Evolutionary conservation across 2,888 invertebrate genomes (phyloP), one percentile per base, ranked within the genome.

Genomic region (Drosophila anceps): DNA sequence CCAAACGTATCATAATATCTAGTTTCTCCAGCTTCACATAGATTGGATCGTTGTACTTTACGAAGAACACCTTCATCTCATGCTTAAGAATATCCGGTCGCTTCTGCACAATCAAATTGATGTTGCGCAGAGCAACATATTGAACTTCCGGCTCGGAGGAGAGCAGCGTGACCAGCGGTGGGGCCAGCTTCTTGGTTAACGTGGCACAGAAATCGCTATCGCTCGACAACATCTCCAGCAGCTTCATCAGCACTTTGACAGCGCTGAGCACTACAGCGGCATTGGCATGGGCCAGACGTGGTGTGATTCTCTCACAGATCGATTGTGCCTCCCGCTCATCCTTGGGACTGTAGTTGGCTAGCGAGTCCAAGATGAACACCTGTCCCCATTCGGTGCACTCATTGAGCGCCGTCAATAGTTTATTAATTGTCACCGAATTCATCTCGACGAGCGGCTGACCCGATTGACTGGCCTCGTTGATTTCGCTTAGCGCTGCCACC

Each of bases 51-150:
- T 99, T 99, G 94, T 99, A 99, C 92, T 99, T 99, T 41, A 99
- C 99, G 93, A 99, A 99, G 94, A 99, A 99, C 69, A 98, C 98
- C 95, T 99, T 99, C 99, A 99, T 99, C 94, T 99, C 99, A 90
- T 99, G 98, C 92, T 99, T 99, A 51, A 99, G 94, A 82, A 99
- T 99, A 71, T 99, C 99, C 0, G 99, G 98, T 48, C 99, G 95
- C 93, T 99, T 99, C 93, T 99, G 99, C 18, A 99, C 99, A 76
- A 99, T 99, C 53, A 99, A 95, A 94, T 99, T 99, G 91, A 99
- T 99, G 93, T 99, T 99, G 81, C 99, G 94, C 68, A 99, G 94
- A 0, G 99, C 99, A 6, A 99, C 99, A 92, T 99, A 99, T 93
- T 99, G 99, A 58, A 99, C 99, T 93, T 99, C 99, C 0, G 99